These are phyloP conservation scores for Harpegnathos saltator DNA, from an alignment of 1,140 invertebrate species.

Conservation along the genomic window DNA sequence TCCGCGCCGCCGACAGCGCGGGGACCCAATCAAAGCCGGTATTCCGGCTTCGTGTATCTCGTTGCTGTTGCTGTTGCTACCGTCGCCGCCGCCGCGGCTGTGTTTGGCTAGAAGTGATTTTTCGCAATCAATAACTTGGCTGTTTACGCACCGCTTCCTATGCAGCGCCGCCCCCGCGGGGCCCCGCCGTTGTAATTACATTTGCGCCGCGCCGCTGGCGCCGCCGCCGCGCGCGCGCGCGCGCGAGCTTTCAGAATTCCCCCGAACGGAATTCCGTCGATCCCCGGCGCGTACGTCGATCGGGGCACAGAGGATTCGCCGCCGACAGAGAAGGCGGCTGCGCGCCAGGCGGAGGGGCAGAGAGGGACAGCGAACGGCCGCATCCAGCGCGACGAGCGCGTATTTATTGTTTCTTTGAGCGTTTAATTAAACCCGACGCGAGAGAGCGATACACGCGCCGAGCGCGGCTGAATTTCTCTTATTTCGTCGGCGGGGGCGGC, in stretches of 20 bases:
- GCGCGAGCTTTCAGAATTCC: constrained; percentile 47
- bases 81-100: background rate
- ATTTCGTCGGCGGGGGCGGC: background rate
- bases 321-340: background rate
- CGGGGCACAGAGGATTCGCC: too few species aligned
- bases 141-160: constrained; percentile 51
- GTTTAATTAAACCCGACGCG: constrained; percentile 54
- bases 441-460: constrained; percentile 12
- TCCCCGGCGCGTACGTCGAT: background rate
- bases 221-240: constrained; percentile 4
- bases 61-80: background rate
- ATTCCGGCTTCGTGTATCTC: constrained; percentile 16
- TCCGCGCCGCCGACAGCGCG: background rate
- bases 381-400: constrained; percentile 2
- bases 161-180: constrained; percentile 20
- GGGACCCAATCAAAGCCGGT: constrained; percentile 46
- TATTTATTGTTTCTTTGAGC: constrained; percentile 56
- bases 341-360: too few species aligned
- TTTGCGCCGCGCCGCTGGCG: too few species aligned
- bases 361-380: too few species aligned
- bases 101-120: constrained; percentile 59
- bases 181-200: constrained; percentile 31
- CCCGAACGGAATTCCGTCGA: constrained; percentile 56
- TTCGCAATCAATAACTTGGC: constrained; percentile 64
- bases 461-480: constrained; percentile 39